Conservation (phyloP, 1,140 invertebrate species). For the Tetramorium simillimum region DNA sequence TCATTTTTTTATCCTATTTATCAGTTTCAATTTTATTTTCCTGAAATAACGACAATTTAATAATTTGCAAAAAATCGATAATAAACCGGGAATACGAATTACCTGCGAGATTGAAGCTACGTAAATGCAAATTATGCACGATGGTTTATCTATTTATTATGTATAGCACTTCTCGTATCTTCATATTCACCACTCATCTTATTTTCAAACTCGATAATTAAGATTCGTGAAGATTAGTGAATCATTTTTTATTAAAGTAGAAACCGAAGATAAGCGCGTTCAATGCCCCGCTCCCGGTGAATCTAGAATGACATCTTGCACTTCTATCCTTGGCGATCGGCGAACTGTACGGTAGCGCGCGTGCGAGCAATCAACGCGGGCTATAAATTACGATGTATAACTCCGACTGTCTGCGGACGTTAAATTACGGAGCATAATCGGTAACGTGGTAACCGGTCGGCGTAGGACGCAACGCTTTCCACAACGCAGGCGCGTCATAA, state of each 20-base stretch:
- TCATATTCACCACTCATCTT: too few relatives aligned
- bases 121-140: neutral
- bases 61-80: neutral
- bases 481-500: slow-evolving; percentile 43
- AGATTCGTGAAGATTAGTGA: neutral
- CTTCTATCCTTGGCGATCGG: neutral
- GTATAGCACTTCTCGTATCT: neutral
- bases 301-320: slow-evolving; percentile 20
- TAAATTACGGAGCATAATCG: slow-evolving; percentile 44
- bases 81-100: neutral
- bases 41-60: neutral
- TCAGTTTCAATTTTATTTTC: neutral
- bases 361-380: slow-evolving; percentile 36
- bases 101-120: neutral
- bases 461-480: slow-evolving; percentile 3
- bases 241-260: neutral
- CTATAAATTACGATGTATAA: slow-evolving; percentile 53
- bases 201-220: neutral
- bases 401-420: slow-evolving; percentile 29
- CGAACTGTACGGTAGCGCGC: slow-evolving; percentile 18
- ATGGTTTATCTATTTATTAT: neutral
- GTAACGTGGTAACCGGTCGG: slow-evolving; percentile 45
- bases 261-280: neutral
- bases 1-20: neutral
- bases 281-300: neutral